These are phyloP conservation scores for Struthidea cinerea DNA, from an alignment of 2,113 vertebrate species.

Conservation along the genomic window DNA sequence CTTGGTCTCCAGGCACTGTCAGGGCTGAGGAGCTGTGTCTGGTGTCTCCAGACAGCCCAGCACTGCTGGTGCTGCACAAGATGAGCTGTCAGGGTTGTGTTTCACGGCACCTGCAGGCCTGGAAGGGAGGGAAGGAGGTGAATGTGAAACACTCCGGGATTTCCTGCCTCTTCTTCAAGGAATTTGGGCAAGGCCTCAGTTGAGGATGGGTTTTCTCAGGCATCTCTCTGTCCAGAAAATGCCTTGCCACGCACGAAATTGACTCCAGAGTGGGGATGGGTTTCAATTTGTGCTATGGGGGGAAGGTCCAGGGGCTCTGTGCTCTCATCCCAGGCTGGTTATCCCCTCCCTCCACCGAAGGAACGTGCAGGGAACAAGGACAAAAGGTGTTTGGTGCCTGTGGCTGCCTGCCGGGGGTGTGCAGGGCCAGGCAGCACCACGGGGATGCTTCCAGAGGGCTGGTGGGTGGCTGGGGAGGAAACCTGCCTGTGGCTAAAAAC, in stretches of 20 bases:
- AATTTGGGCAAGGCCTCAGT: background rate
- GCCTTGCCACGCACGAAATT: fast-evolving
- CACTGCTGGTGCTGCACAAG: background rate
- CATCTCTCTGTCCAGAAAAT: background rate
- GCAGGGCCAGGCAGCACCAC: background rate
- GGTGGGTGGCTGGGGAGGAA: background rate
- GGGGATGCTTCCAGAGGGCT: background rate
- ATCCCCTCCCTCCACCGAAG: background rate
- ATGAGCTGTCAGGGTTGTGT: fast-evolving
- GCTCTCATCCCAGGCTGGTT: background rate
- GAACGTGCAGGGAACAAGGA: background rate
- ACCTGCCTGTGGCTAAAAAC: background rate
- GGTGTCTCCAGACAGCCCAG: background rate
- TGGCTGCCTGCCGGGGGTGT: background rate
- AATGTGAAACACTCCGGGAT: background rate
- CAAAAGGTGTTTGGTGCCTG: background rate
- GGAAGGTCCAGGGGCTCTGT: background rate
- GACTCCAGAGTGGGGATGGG: background rate
- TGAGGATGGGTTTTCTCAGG: background rate
- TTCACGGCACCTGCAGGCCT: background rate
- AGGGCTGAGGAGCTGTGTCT: background rate
- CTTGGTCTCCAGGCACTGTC: background rate
- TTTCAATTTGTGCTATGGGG: background rate
- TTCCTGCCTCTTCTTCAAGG: background rate
- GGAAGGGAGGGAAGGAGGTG: background rate